phyloP scores from a whole-genome alignment of 2,888 invertebrate species.

The Netelia melanura region DNA sequence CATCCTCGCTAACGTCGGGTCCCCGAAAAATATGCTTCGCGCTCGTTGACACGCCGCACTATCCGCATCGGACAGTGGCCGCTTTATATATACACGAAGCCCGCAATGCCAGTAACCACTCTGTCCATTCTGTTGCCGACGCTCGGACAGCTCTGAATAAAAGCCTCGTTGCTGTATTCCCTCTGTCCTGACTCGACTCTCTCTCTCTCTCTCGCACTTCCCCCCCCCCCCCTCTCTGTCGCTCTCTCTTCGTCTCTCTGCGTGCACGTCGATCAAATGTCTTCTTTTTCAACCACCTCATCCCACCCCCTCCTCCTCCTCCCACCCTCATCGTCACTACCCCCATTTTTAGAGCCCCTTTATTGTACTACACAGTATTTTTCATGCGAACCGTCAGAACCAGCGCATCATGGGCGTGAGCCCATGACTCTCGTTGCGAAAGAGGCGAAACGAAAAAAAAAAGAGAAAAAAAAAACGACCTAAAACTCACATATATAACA shows the following conservation, averaged over 20 bases:
- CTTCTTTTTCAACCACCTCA: slow-evolving; percentile 44
- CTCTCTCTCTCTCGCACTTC: slow-evolving; percentile 25
- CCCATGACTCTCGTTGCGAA: slow-evolving; percentile 50
- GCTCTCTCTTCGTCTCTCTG: slow-evolving; percentile 44
- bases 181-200: slow-evolving; percentile 29
- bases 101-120: slow-evolving; percentile 57
- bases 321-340: slow-evolving; percentile 56
- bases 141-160: slow-evolving; percentile 68
- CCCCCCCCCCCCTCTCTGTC: slow-evolving; percentile 35
- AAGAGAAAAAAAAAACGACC: neutral
- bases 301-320: slow-evolving; percentile 47
- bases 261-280: slow-evolving; percentile 64
- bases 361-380: slow-evolving; percentile 64
- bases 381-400: slow-evolving; percentile 64
- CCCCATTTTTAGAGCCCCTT: slow-evolving; percentile 27
- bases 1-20: slow-evolving; percentile 34
- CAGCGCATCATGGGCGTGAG: slow-evolving; percentile 54
- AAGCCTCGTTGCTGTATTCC: slow-evolving; percentile 51
- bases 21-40: slow-evolving; percentile 64
- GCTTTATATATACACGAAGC: neutral
- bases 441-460: slow-evolving; percentile 16
- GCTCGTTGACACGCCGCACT: slow-evolving; percentile 68
- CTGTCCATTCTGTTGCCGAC: slow-evolving; percentile 67
- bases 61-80: slow-evolving; percentile 40
- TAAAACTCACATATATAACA: too few species aligned